Percentiles rank a stretch among this genome's conserved stretches.
Conservation (phyloP, 2,888 invertebrate genomes). For the Limulus polyphemus region DNA sequence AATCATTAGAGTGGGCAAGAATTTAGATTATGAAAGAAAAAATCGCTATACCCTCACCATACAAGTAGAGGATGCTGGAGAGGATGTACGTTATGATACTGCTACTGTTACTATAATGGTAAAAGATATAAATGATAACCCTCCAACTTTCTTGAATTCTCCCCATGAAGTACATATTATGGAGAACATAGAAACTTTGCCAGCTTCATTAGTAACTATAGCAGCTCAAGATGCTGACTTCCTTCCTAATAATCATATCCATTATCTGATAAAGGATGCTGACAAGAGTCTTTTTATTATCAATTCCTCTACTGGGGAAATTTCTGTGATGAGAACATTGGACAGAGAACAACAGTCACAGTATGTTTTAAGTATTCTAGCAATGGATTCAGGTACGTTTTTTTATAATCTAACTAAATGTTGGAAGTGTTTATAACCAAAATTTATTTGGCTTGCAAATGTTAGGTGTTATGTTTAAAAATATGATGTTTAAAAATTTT, state of each 20-base stretch:
- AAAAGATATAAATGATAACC: slow-evolving; percentile 85
- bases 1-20: slow-evolving; percentile 76
- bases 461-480: background rate
- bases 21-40: slow-evolving; percentile 82
- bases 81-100: slow-evolving; percentile 54
- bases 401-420: too few relatives aligned
- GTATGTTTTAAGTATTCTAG: slow-evolving; percentile 73
- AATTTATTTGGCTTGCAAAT: background rate
- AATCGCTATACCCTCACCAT: slow-evolving; percentile 69
- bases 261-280: slow-evolving; percentile 86
- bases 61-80: slow-evolving; percentile 54
- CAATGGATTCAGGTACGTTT: slow-evolving; percentile 81
- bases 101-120: slow-evolving; percentile 60
- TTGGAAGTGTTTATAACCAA: too few relatives aligned
- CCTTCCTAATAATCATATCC: slow-evolving; percentile 75
- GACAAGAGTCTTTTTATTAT: slow-evolving; percentile 72
- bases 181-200: slow-evolving; percentile 55
- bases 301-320: slow-evolving; percentile 80
- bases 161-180: slow-evolving; percentile 85
- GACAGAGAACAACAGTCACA: slow-evolving; percentile 73
- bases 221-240: slow-evolving; percentile 83
- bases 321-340: slow-evolving; percentile 64
- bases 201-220: slow-evolving; percentile 48
- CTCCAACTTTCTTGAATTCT: slow-evolving; percentile 84
- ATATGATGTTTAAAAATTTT: slow-evolving; percentile 1